Conservation (phyloP, 2,888 invertebrate species). For the Ochropleura leucogaster region DNA sequence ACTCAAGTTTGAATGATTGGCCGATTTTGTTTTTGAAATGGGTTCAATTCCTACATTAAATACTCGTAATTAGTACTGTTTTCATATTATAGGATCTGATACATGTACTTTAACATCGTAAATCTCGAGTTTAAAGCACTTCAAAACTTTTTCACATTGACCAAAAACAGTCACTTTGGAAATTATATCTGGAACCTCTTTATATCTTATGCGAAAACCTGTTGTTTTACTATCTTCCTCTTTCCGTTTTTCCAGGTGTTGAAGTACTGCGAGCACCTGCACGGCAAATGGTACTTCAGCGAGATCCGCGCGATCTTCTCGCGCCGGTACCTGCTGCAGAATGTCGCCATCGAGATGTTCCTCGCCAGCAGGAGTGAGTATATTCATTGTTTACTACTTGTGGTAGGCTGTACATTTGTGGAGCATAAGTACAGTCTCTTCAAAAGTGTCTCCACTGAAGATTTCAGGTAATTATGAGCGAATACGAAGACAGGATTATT, state of each 20-base stretch:
- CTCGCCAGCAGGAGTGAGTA: conserved; percentile 99
- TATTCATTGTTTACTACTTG: neutral
- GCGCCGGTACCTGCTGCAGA: conserved; percentile 98
- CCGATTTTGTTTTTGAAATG: neutral
- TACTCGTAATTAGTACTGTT: too few species aligned
- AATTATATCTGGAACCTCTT: neutral
- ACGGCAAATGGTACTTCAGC: conserved; percentile 99
- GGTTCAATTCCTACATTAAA: neutral
- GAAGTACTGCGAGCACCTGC: conserved; percentile 99
- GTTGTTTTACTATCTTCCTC: neutral
- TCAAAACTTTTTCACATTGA: neutral
- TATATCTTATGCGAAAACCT: neutral
- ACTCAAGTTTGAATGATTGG: neutral
- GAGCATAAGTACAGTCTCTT: neutral
- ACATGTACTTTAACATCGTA: neutral
- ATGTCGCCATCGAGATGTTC: conserved; percentile 99
- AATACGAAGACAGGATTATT: too few species aligned
- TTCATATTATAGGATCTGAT: neutral
- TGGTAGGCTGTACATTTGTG: conserved; percentile 4
- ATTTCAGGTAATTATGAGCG: too few species aligned
- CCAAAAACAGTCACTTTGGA: neutral
- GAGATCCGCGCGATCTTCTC: conserved; percentile 99
- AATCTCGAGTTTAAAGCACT: neutral
- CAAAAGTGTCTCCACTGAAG: neutral
- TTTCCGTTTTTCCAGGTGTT: conserved; percentile 93